Evolutionary conservation across 2,797 vertebrate species (phyloP).

Genomic region (Nannoperca australis): DNA sequence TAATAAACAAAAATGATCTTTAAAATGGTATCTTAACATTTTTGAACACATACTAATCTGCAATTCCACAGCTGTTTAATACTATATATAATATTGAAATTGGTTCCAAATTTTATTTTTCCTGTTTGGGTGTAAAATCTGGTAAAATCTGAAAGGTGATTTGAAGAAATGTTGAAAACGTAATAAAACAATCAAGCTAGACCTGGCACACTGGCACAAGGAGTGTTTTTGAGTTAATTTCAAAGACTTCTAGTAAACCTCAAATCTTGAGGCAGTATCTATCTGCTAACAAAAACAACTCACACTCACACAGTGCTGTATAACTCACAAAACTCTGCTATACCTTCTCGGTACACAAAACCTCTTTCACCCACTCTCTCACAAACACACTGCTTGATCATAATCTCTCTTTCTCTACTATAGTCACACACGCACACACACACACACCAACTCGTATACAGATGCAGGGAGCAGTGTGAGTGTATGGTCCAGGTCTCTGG

Average conservation of each 20-base stretch:
- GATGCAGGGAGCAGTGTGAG: constrained; percentile 57
- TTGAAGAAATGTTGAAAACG: background rate
- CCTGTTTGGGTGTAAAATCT: background rate
- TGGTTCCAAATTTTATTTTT: constrained; percentile 7
- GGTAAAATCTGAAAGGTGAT: background rate
- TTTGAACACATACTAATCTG: background rate
- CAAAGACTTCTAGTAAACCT: constrained; percentile 23
- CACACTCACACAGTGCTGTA: constrained; percentile 26
- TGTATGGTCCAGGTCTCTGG: constrained; percentile 94
- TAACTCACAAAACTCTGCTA: constrained; percentile 48
- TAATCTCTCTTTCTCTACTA: constrained; percentile 75
- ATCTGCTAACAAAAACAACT: background rate
- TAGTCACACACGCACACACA: constrained; percentile 13
- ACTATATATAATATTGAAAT: background rate
- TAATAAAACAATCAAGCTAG: background rate
- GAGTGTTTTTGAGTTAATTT: constrained; percentile 16
- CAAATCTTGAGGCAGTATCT: constrained; percentile 31
- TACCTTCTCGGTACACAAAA: constrained; percentile 72
- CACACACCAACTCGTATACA: constrained; percentile 49
- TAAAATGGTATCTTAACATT: background rate
- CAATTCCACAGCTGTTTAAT: background rate
- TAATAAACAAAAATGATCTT: background rate
- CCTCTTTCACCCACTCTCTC: constrained; percentile 65
- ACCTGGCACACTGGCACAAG: background rate
- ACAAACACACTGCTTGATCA: constrained; percentile 75